Evolutionary conservation across 1,140 invertebrate species (phyloP).

Genomic region (Aricia agestis): DNA sequence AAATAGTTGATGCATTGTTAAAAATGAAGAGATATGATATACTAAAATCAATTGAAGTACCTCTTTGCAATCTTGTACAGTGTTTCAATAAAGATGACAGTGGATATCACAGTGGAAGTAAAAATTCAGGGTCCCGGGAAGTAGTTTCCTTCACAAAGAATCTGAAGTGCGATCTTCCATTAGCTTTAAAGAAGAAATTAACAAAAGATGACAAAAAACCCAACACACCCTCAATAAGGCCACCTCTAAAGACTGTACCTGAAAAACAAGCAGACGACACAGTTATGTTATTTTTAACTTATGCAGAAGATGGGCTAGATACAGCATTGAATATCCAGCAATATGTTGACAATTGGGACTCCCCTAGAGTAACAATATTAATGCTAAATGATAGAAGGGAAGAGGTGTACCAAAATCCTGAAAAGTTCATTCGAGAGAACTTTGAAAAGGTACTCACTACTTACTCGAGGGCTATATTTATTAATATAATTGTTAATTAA

Average conservation of each 20-base stretch:
- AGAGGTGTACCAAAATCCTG: conserved; percentile 67
- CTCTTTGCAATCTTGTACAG: conserved; percentile 49
- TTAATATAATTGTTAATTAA: no score
- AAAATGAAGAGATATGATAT: conserved; percentile 69
- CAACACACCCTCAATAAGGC: conserved; percentile 42
- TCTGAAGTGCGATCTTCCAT: conserved; percentile 58
- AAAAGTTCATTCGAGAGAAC: conserved; percentile 69
- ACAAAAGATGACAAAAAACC: conserved; percentile 47
- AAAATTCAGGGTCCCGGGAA: conserved; percentile 45
- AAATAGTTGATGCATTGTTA: conserved; percentile 62
- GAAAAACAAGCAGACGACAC: conserved; percentile 41
- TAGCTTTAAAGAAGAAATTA: conserved; percentile 59
- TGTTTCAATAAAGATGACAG: conserved; percentile 65
- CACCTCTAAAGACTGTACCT: conserved; percentile 36
- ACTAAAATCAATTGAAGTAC: conserved; percentile 61
- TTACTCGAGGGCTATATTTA: no score
- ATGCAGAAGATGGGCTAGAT: conserved; percentile 63
- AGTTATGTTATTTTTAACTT: conserved; percentile 67
- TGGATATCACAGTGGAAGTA: conserved; percentile 63
- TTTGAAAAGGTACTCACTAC: conserved; percentile 64
- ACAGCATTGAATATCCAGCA: conserved; percentile 64
- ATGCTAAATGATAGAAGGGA: conserved; percentile 61
- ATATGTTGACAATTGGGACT: conserved; percentile 56
- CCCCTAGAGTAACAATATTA: conserved; percentile 51
- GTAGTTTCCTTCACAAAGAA: conserved; percentile 59